A percentile compares a stretch with the other conserved stretches of the same genome.
Evolutionary conservation across 2,888 invertebrate species (phyloP).

Genomic region (Plusia festucae): DNA sequence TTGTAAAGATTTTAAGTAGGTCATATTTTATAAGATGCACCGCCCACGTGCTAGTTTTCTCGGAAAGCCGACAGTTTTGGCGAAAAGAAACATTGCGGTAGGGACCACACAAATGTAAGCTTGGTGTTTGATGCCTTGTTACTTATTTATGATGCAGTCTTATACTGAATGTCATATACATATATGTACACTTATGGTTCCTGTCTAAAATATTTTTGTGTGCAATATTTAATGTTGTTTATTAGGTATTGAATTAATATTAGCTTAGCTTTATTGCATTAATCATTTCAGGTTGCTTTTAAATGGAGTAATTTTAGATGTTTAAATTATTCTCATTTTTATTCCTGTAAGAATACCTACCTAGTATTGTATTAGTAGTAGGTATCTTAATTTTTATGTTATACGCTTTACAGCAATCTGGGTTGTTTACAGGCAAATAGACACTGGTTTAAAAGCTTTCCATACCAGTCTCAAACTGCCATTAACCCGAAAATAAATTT

Average conservation of each 20-base stretch:
- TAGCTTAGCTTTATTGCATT: no score
- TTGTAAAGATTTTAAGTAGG: slow-evolving; percentile 38
- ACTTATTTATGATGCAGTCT: slow-evolving; percentile 37
- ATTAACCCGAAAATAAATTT: slow-evolving; percentile 64
- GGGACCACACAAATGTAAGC: slow-evolving; percentile 69
- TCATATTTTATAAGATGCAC: slow-evolving; percentile 35
- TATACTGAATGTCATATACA: not conserved
- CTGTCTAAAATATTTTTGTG: slow-evolving; percentile 6
- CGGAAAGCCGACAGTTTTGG: slow-evolving; percentile 41
- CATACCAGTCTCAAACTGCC: slow-evolving; percentile 51
- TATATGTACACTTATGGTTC: not conserved
- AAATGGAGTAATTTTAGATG: no score
- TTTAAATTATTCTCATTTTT: no score
- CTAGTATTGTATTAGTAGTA: no score
- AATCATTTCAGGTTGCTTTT: no score
- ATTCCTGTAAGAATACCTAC: slow-evolving; percentile 19
- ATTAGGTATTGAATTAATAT: no score
- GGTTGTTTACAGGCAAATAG: slow-evolving; percentile 59
- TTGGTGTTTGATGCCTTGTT: slow-evolving; percentile 59
- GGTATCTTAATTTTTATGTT: slow-evolving; percentile 17
- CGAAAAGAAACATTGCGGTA: slow-evolving; percentile 48
- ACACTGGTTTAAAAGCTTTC: slow-evolving; percentile 55
- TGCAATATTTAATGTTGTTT: not conserved
- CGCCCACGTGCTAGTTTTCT: slow-evolving; percentile 50
- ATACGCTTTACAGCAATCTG: slow-evolving; percentile 44